A percentile compares a stretch with the other conserved stretches of the same genome.
These are phyloP conservation scores for Platerodrilus igneus DNA, from an alignment of 2,888 invertebrate genomes.

Conservation along the genomic window DNA sequence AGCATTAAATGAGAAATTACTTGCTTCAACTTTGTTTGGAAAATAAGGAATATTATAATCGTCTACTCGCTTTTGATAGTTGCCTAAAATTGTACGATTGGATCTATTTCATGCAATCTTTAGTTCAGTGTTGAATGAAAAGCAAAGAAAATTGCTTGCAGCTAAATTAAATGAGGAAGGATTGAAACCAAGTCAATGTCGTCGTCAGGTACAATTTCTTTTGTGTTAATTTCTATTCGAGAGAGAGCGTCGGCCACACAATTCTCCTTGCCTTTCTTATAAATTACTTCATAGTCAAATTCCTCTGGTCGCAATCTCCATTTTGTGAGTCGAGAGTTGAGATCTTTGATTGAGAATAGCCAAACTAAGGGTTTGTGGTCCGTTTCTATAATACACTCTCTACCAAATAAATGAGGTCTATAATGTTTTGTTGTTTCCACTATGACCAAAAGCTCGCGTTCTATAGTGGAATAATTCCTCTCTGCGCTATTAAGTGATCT, in stretches of 20 bases:
- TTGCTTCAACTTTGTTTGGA: too few species aligned
- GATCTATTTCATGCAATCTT: too few species aligned
- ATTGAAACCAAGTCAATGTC: too few species aligned
- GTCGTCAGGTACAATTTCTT: too few species aligned
- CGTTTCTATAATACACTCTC: conserved; percentile 21
- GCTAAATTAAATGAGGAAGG: too few species aligned
- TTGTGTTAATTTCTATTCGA: conserved; percentile 11
- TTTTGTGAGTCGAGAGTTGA: conserved; percentile 6
- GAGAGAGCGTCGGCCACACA: conserved; percentile 14
- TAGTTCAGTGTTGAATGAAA: too few species aligned
- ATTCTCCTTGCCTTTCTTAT: conserved; percentile 17
- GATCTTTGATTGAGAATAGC: conserved; percentile 16
- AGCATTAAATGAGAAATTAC: too few species aligned
- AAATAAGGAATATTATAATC: too few species aligned
- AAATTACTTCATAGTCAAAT: conserved; percentile 13
- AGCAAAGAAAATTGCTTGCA: too few species aligned
- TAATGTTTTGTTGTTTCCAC: conserved; percentile 27
- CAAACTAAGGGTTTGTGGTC: conserved; percentile 27
- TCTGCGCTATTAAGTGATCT: conserved; percentile 28
- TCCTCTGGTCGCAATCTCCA: conserved; percentile 15
- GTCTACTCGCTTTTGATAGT: too few species aligned
- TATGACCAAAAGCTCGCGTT: conserved; percentile 26
- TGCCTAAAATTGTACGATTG: too few species aligned
- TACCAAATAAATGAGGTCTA: conserved; percentile 26
- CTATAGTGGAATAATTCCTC: conserved; percentile 28